Percentiles rank a stretch among this genome's conserved stretches.
Evolutionary conservation across 2,113 vertebrate species (phyloP).

Genomic region (Aegithalos caudatus): DNA sequence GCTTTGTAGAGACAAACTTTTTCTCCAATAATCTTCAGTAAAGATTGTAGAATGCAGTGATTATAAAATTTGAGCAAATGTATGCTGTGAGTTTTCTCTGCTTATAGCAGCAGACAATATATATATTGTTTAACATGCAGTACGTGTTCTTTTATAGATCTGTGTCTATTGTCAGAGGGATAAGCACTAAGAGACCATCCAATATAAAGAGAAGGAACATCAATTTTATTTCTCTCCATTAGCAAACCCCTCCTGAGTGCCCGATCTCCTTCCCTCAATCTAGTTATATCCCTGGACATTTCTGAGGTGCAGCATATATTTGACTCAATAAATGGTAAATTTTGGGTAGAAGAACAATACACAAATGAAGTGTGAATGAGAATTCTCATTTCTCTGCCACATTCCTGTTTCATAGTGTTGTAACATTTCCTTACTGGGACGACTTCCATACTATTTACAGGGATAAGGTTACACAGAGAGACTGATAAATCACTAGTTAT

Average conservation of each 20-base stretch:
- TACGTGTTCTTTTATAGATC: neutral
- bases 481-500: neutral
- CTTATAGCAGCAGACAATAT: neutral
- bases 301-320: neutral
- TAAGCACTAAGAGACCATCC: neutral
- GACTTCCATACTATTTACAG: neutral
- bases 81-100: neutral
- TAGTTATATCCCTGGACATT: neutral
- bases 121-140: neutral
- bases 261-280: neutral
- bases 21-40: neutral
- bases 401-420: conserved; percentile 29
- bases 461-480: neutral
- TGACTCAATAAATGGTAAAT: neutral
- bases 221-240: neutral
- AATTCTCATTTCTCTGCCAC: conserved; percentile 10
- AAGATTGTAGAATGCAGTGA: neutral
- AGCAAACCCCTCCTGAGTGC: neutral
- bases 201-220: neutral
- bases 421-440: conserved; percentile 44
- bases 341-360: neutral
- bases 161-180: neutral
- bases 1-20: neutral
- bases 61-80: neutral
- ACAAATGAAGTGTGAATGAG: conserved; percentile 10